A percentile compares a stretch with the other conserved stretches of the same genome.
Conservation (phyloP, 2,888 invertebrate genomes). For the Augochlorella aurata region DNA sequence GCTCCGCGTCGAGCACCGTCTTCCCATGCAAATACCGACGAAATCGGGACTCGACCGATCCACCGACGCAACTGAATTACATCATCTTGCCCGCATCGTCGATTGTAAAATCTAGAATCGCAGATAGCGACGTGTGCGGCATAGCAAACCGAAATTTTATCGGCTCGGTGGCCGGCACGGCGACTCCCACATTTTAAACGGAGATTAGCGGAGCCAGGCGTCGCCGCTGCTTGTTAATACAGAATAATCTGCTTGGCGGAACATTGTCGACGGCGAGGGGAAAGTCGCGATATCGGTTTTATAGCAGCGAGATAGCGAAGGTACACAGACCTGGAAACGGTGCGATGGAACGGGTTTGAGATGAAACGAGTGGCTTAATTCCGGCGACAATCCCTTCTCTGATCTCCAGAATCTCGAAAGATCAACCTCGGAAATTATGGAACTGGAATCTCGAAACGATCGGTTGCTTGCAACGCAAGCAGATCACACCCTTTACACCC, state of each 20-base stretch:
- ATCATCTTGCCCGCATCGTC: constrained; percentile 22
- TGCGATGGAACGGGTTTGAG: neutral
- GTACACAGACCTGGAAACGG: neutral
- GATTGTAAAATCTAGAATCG: constrained; percentile 7
- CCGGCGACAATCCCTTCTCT: neutral
- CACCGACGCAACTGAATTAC: constrained; percentile 3
- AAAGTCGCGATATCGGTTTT: constrained; percentile 10
- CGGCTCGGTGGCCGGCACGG: constrained; percentile 6
- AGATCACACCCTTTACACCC: no score
- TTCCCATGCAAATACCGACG: neutral
- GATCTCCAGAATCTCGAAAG: neutral
- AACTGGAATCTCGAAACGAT: no score
- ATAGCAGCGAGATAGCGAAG: constrained; percentile 2
- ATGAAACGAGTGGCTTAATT: neutral
- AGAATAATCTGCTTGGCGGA: neutral
- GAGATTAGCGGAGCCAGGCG: neutral
- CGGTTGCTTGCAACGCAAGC: no score
- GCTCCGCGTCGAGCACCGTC: neutral
- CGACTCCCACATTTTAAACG: constrained; percentile 29
- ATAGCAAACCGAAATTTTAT: neutral
- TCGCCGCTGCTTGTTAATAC: neutral
- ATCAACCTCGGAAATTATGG: no score
- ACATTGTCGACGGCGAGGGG: neutral
- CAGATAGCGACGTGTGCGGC: neutral
- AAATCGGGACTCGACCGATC: neutral